A percentile compares a stretch with the other conserved stretches of the same genome.
Conservation (phyloP, 2,113 vertebrate species). For the Hemichromis elongatus region DNA sequence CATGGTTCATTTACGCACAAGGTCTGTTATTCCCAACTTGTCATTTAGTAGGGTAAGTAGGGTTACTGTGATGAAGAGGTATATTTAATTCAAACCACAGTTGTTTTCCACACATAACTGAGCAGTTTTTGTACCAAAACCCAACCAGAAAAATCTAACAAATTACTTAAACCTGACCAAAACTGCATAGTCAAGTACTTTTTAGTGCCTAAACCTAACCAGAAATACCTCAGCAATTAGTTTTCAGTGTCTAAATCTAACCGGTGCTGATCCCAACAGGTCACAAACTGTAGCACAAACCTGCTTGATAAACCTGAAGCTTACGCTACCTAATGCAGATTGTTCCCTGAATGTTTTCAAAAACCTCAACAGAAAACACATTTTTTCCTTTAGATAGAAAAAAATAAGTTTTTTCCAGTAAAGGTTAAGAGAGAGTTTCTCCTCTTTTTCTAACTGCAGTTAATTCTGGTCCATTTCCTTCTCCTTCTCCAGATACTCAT, state of each 20-base stretch:
- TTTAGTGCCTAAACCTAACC: neutral
- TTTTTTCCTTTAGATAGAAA: accelerated
- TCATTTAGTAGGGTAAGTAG: neutral
- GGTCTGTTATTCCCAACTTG: neutral
- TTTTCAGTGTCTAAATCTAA: neutral
- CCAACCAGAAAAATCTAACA: accelerated
- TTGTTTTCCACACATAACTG: neutral
- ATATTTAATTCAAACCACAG: neutral
- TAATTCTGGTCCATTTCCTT: neutral
- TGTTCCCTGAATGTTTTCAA: neutral
- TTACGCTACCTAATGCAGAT: neutral
- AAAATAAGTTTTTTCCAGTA: neutral
- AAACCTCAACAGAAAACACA: neutral
- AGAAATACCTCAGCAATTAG: neutral
- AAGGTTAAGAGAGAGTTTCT: neutral
- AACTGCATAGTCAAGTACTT: neutral
- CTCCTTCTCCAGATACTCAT: neutral
- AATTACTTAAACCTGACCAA: neutral
- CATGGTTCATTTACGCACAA: neutral
- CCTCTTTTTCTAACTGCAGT: neutral
- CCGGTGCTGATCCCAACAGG: neutral
- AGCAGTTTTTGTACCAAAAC: neutral
- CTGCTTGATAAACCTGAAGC: neutral
- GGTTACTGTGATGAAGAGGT: neutral
- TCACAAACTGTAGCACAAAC: neutral